phyloP scores from a whole-genome alignment of 2,797 vertebrate genomes.

The Macrochelys suwanniensis region DNA sequence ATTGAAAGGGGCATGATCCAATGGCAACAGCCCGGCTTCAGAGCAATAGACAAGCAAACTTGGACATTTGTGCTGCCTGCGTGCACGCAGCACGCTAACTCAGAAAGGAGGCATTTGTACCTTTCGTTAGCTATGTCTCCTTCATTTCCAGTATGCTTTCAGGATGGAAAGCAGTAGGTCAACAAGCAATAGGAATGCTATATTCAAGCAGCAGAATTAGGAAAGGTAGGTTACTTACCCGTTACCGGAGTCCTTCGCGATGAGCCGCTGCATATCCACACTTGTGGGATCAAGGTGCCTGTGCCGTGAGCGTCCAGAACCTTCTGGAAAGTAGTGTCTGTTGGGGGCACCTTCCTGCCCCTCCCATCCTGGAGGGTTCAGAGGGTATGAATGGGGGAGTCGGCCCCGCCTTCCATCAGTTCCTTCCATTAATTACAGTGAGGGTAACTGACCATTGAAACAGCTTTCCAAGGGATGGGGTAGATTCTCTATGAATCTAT shows the following conservation, averaged over 20 bases:
- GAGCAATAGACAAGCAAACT: neutral
- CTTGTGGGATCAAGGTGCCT: neutral
- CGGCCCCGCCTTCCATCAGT: neutral
- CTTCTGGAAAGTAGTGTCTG: neutral
- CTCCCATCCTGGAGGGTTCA: neutral
- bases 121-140: neutral
- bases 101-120: too few relatives aligned
- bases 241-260: too few relatives aligned
- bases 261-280: neutral
- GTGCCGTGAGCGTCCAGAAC: neutral
- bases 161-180: neutral
- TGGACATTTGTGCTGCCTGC: neutral
- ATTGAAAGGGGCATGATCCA: neutral
- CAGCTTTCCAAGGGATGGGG: fast-evolving
- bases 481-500: neutral
- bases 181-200: neutral
- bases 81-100: too few relatives aligned
- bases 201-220: too few relatives aligned
- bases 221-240: neutral
- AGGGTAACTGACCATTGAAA: neutral
- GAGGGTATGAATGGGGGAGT: neutral
- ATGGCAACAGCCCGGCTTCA: neutral
- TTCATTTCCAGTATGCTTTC: neutral
- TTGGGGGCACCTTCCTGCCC: neutral
- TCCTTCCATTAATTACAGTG: neutral